A percentile compares a stretch with the other conserved stretches of the same genome.
Evolutionary conservation across 2,113 vertebrate species (phyloP).

Genomic region (Tyto alba): DNA sequence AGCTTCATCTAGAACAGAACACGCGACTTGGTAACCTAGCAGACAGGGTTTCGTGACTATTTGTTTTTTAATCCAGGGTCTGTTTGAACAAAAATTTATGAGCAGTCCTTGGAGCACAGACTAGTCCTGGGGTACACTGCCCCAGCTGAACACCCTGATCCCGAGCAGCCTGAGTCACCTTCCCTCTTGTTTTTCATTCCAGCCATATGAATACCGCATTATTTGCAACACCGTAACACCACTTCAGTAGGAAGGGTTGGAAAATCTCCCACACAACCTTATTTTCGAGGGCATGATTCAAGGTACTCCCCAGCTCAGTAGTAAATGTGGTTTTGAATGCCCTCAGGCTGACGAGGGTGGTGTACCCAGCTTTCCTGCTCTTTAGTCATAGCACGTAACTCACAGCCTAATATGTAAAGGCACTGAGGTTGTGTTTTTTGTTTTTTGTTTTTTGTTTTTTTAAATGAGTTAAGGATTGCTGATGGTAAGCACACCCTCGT

Average conservation of each 20-base stretch:
- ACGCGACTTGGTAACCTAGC: neutral
- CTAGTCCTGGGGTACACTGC: fast-evolving
- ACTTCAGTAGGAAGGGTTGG: neutral
- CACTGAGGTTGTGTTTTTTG: neutral
- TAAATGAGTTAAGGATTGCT: neutral
- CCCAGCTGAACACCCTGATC: neutral
- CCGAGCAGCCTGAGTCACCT: neutral
- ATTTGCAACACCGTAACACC: neutral
- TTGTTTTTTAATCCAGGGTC: neutral
- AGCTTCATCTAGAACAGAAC: neutral
- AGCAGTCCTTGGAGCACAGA: neutral
- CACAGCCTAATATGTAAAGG: neutral
- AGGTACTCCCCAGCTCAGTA: neutral
- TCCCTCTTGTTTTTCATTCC: neutral
- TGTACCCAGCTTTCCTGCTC: neutral
- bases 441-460: neutral
- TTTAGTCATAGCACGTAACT: neutral
- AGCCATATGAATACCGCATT: neutral
- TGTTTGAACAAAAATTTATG: neutral
- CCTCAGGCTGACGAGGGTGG: neutral
- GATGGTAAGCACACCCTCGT: neutral
- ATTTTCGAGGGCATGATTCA: neutral
- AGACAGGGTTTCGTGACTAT: neutral
- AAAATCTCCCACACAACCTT: neutral
- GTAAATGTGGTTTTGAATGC: neutral